Conservation (phyloP, 2,113 vertebrate species). For the Oncorhynchus gorbuscha region DNA sequence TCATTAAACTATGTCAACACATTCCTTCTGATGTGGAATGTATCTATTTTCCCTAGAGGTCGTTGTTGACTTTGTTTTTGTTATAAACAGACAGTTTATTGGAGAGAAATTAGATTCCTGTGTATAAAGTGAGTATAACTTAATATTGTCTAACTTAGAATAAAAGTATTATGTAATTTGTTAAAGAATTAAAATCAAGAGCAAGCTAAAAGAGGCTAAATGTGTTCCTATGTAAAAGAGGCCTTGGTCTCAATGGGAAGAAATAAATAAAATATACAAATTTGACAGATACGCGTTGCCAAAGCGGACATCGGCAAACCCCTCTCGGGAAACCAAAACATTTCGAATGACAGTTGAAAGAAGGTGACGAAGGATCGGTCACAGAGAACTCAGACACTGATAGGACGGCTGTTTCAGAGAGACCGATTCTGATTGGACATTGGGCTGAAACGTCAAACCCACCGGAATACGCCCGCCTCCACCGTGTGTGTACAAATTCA, state of each 20-base stretch:
- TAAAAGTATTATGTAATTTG: neutral
- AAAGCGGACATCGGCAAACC: neutral
- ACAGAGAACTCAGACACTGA: neutral
- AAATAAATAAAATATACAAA: too few species aligned
- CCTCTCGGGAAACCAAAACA: neutral
- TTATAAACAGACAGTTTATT: neutral
- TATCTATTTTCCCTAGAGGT: neutral
- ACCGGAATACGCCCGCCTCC: neutral
- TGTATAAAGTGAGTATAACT: neutral
- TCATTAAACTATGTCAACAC: neutral
- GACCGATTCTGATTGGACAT: conserved; percentile 40
- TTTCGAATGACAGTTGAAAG: neutral
- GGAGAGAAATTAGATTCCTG: neutral
- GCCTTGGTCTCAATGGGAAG: neutral
- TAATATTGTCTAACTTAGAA: too few species aligned
- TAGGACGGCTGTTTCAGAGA: conserved; percentile 7
- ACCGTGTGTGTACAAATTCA: neutral
- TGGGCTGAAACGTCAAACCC: fast-evolving
- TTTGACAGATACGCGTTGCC: neutral
- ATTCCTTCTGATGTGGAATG: neutral
- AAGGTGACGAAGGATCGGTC: neutral
- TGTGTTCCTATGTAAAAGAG: too few species aligned
- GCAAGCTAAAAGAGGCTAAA: too few species aligned
- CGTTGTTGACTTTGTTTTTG: too few species aligned
- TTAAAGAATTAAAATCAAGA: neutral